phyloP scores from a whole-genome alignment of 2,113 vertebrate genomes.

The Grammomys dolichurus region DNA sequence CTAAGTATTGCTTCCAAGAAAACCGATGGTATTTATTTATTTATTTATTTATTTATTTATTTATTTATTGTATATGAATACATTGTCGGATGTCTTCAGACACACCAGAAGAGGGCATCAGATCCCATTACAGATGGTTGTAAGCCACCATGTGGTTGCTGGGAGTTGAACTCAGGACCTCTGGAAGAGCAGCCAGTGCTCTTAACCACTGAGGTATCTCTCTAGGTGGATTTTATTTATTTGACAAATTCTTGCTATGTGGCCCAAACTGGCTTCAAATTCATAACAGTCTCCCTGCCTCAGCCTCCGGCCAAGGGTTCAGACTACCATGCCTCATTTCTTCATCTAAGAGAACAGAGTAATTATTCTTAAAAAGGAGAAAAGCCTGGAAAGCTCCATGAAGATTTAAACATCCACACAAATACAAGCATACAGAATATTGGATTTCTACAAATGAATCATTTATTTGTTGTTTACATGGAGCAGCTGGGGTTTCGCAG shows the following conservation, averaged over 20 bases:
- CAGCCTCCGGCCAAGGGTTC: neutral
- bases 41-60: no score
- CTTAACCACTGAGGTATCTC: no score
- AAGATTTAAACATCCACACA: neutral
- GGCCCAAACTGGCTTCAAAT: neutral
- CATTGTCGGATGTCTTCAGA: no score
- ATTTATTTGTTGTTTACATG: conserved; percentile 1
- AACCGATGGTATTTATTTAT: neutral
- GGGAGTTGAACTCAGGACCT: no score
- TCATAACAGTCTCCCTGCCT: neutral
- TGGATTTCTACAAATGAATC: neutral
- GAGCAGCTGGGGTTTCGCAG: neutral
- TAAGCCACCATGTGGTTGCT: no score
- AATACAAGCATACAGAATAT: neutral
- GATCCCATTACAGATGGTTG: no score
- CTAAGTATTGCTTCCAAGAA: neutral
- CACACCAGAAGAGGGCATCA: no score
- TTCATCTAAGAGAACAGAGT: neutral
- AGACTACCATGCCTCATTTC: neutral
- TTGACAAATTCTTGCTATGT: neutral
- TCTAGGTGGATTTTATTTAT: neutral
- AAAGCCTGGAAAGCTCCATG: neutral
- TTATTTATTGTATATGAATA: no score
- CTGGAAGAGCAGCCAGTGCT: no score
- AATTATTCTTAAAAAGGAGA: neutral